Percentiles rank a stretch among this genome's conserved stretches.
Evolutionary conservation across 2,888 invertebrate genomes (phyloP).

Genomic region (Drosophila paranaensis): DNA sequence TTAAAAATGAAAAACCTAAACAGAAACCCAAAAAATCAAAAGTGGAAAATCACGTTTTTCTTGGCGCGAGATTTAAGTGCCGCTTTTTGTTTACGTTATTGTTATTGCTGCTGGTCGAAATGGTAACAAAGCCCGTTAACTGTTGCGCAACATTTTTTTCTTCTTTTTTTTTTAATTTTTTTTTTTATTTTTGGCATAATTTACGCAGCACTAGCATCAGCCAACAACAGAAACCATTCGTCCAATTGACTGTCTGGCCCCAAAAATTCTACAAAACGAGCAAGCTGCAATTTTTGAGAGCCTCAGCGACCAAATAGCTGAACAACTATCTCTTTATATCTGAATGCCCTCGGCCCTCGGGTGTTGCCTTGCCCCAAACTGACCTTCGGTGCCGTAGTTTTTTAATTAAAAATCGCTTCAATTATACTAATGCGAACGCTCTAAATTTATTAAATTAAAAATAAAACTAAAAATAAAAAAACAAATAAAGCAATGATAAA

Average conservation of each 20-base stretch:
- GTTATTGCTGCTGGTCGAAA: conserved; percentile 60
- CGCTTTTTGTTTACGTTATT: conserved; percentile 53
- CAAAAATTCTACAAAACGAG: conserved; percentile 50
- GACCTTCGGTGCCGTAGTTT: conserved; percentile 49
- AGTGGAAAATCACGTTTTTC: conserved; percentile 80
- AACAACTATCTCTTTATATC: conserved; percentile 32
- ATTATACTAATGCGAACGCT: conserved; percentile 61
- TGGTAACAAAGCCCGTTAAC: conserved; percentile 58
- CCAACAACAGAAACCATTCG: conserved; percentile 22
- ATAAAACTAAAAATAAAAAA: background rate
- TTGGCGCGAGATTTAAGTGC: conserved; percentile 73
- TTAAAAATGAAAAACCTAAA: conserved; percentile 57
- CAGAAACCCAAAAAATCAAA: conserved; percentile 67
- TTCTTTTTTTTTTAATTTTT: background rate
- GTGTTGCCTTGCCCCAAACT: conserved; percentile 38
- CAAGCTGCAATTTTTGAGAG: conserved; percentile 50
- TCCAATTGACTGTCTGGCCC: conserved; percentile 50
- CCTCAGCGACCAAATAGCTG: conserved; percentile 39
- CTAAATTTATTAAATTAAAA: conserved; percentile 60
- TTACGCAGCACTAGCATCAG: conserved; percentile 51
- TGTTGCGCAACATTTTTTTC: conserved; percentile 53
- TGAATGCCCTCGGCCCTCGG: conserved; percentile 20
- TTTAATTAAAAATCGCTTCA: conserved; percentile 72
- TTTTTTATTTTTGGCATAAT: conserved; percentile 41
- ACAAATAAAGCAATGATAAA: conserved; percentile 46